phyloP scores from a whole-genome alignment of 1,140 invertebrate genomes.

The Drepana arcuata region DNA sequence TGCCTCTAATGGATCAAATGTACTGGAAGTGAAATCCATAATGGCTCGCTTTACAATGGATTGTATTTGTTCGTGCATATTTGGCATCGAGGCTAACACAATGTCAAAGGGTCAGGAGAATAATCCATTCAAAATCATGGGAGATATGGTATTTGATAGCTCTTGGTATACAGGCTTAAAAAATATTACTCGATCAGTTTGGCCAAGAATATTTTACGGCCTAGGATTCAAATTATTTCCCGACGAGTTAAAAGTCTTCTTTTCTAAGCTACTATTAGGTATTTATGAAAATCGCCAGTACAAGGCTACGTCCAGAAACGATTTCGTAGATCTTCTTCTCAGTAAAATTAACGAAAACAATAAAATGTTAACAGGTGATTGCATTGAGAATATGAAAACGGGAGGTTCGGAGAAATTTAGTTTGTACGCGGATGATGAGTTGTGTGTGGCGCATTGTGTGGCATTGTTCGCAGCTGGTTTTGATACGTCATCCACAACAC shows the following conservation, averaged over 20 bases:
- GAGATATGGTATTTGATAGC: slow-evolving; percentile 22
- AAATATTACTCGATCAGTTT: slow-evolving; percentile 5
- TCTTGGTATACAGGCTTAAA: slow-evolving; percentile 1
- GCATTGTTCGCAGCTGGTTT: slow-evolving; percentile 77
- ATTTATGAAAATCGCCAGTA: slow-evolving; percentile 11
- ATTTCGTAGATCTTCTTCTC: slow-evolving; percentile 23
- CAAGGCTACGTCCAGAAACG: slow-evolving; percentile 12
- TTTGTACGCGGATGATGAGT: slow-evolving; percentile 36
- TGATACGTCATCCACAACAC: slow-evolving; percentile 64
- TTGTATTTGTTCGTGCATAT: slow-evolving; percentile 71
- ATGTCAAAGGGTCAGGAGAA: slow-evolving; percentile 42
- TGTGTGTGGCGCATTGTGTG: slow-evolving; percentile 75
- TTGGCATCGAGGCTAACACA: slow-evolving; percentile 71
- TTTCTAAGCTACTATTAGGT: slow-evolving; percentile 8
- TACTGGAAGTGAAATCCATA: slow-evolving; percentile 43
- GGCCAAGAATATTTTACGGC: slow-evolving; percentile 18
- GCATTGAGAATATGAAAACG: slow-evolving; percentile 10
- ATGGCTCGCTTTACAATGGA: slow-evolving; percentile 68
- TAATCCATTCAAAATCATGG: slow-evolving; percentile 62
- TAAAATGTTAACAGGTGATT: slow-evolving; percentile 19
- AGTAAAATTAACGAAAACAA: slow-evolving; percentile 16
- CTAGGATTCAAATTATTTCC: slow-evolving; percentile 11
- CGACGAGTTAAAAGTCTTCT: slow-evolving; percentile 4
- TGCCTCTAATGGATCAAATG: slow-evolving; percentile 13
- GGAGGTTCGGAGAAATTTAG: slow-evolving; percentile 2